phyloP scores from a whole-genome alignment of 2,797 vertebrate species.

The Chaetophractus vellerosus region DNA sequence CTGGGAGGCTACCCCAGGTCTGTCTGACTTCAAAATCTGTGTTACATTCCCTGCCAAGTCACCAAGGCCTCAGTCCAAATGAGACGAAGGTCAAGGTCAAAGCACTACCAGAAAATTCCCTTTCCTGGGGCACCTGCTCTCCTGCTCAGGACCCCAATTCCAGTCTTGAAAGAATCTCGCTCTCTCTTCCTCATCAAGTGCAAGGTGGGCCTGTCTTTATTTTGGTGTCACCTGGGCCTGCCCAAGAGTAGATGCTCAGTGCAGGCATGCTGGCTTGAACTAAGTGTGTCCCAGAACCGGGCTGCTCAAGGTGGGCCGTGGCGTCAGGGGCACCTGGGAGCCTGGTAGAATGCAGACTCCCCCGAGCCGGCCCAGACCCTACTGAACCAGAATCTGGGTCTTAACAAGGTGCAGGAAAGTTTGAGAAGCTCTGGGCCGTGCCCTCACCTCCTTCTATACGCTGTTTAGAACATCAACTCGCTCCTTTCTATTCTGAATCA shows the following conservation, averaged over 20 bases:
- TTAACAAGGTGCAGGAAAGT: not conserved
- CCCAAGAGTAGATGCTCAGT: not conserved
- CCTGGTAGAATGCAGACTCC: not conserved
- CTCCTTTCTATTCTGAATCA: constrained; percentile 33
- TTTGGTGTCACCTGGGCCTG: not conserved
- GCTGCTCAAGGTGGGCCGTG: too few relatives aligned
- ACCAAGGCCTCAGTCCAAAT: constrained; percentile 3
- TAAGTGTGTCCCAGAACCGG: not conserved
- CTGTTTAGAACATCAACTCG: not conserved
- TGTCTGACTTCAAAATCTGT: constrained; percentile 21
- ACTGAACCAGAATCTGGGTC: not conserved
- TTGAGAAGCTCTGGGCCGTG: not conserved
- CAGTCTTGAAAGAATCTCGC: not conserved
- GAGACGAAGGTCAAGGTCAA: not conserved
- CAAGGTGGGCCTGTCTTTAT: not conserved
- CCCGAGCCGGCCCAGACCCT: not conserved
- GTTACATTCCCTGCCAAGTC: constrained; percentile 19
- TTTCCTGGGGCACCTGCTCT: not conserved
- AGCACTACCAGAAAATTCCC: constrained; percentile 1
- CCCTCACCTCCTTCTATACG: not conserved
- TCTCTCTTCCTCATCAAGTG: not conserved
- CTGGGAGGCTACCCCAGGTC: not conserved
- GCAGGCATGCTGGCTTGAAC: not conserved
- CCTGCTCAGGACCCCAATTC: not conserved
- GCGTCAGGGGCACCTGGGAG: not conserved